Base-by-base conservation (phyloP, 1,140 invertebrate genomes). In the Samia ricini region DNA sequence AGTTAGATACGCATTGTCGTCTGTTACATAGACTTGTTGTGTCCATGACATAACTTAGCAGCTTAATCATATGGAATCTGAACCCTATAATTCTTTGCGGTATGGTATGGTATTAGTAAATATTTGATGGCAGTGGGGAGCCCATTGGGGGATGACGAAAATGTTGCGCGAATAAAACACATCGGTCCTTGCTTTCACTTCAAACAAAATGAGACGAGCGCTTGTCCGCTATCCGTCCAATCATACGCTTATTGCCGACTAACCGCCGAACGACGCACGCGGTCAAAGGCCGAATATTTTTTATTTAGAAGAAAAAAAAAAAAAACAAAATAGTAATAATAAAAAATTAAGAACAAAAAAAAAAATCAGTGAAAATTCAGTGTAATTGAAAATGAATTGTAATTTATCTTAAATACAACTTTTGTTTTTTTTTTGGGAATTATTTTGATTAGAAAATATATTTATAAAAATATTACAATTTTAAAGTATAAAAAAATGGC, bases 141-240 rank as follows among this genome's bases (percentile, higher is more conserved):
- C 60, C 65, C 59, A 58, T 60, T 63, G 55, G 81, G 79, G 86
- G 82, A 87, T 89, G 85, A 72, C 86, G 86, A 89, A 89, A 89
- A 89, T 77, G 64, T 63, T 63, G 69, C 71, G 73, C 72, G 79
- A 88, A 88, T 87, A 89, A 83, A 87, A 89, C 83, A 78, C 85
- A 84, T 82, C 69, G 79, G 61, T 67, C 70, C 71, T 75, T 79
- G 85, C 87, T 89, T 89, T 89, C 87, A 89, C 87, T 77, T 85
- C 78, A 83, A 83, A 83, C 83, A 78, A 81, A 81, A 84, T 80
- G 77, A 81, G 71, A 72, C 72, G 77, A 63, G 79, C 72, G 72
- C 64, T 77, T 60, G 77, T 74, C 76, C 72, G 73, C 63, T 72
- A 65, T 72, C 66, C 68, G 69, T 71, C 64, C 71, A 63, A 72